Base-by-base conservation (phyloP, 2,113 vertebrate genomes). In the Odocoileus virginianus region DNA sequence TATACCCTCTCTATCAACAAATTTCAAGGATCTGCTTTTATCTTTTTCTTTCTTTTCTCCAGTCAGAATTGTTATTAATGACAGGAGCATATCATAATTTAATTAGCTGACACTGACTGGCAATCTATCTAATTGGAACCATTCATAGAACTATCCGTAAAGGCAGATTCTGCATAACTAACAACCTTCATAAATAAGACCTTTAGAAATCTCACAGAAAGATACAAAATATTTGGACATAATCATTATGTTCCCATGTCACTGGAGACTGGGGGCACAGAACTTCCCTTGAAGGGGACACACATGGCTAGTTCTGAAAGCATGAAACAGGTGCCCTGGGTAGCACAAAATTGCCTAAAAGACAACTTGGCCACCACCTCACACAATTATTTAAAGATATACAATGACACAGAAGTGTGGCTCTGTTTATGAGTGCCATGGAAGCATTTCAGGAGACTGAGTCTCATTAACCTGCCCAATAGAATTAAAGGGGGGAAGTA, bases 61-160 rank as follows among this genome's bases (percentile, higher is more conserved):
- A 91, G 81, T n/a, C 43, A 76, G 79, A 60, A 52, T 87, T 40
- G 58, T 82, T 94, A 54, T 89, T 98, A 98, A 97, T 97, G 97
- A 92, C 91, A 96, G 87, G 50, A 96, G 43, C 95, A 90, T 54
- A 94, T 93, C 84, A 94, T 97, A 89, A 98, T 97, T 97, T 98
- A 98, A 97, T 97, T 97, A 97, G 87, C 89, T 98, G 92, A 96
- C 95, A 64, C 43, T 87, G 93, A 96, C 94, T 90, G 95, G 96
- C 98, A 98, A 98, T 97, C 97, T 95, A 87, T 74, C 94, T 97
- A 97, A 98, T 96, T 96, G 95, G 97, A 89, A 95, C 97, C 95
- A 92, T 98, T 97, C 97, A 94, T 8, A 87, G 94, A 85, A 90
- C 83, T 95, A 91, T 86, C 84, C 97, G 95, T 97, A 95, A 98